Percentiles rank a stretch among this genome's conserved stretches.
phyloP scores from a whole-genome alignment of 1,140 invertebrate genomes.

The Dufourea novaeangliae region DNA sequence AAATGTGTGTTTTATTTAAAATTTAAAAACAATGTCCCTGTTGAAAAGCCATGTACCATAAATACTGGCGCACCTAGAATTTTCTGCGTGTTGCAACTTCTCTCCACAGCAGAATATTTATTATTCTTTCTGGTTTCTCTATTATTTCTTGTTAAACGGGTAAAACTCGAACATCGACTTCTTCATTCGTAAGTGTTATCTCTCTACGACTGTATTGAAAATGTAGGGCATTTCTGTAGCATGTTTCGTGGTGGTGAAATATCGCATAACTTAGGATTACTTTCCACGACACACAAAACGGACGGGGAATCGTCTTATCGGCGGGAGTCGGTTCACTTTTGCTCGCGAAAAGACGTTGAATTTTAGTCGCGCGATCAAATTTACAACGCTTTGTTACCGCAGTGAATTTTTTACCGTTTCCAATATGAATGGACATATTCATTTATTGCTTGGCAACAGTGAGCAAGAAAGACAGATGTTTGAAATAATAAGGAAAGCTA shows the following conservation, averaged over 20 bases:
- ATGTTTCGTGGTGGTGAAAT: conserved; percentile 43
- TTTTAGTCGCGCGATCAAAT: conserved; percentile 21
- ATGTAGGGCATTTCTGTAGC: conserved; percentile 9
- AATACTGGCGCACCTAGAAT: too few relatives aligned
- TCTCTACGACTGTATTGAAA: conserved; percentile 33
- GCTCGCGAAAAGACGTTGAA: conserved; percentile 35
- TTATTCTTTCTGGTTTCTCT: neutral
- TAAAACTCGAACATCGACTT: neutral
- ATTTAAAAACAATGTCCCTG: too few relatives aligned
- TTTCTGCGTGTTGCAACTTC: neutral
- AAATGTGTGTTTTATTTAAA: too few relatives aligned
- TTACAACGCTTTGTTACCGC: conserved; percentile 45
- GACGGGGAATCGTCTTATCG: conserved; percentile 60
- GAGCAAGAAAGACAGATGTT: neutral
- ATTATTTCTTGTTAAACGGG: neutral
- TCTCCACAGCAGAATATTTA: neutral
- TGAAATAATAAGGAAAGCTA: too few relatives aligned
- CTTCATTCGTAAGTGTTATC: neutral
- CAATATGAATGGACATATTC: neutral
- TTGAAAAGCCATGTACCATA: too few relatives aligned
- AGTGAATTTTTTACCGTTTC: neutral
- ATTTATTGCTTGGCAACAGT: neutral
- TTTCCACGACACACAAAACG: conserved; percentile 52
- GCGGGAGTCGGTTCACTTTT: conserved; percentile 51
- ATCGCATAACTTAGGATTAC: conserved; percentile 66